Evolutionary conservation across 2,797 vertebrate species (phyloP), one percentile per base, ranked within the genome.

Genomic region (Falco biarmicus): DNA sequence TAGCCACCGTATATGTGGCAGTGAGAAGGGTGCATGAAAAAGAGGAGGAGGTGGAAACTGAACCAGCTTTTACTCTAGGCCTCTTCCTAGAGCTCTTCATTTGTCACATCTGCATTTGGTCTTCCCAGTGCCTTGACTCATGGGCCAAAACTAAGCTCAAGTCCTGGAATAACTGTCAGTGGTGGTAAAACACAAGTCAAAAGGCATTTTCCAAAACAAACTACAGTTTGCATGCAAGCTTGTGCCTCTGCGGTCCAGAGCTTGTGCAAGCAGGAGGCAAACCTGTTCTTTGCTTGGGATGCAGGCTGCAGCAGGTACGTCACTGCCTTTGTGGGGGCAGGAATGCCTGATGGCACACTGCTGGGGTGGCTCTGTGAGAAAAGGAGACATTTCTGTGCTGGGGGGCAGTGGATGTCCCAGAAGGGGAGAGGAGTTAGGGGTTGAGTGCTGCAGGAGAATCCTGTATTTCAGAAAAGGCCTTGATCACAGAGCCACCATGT

Each of bases 391-490:
- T 90, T 70, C 66, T 84, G 37, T 2, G 0, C 48, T 57, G 47
- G 17, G 21, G 22, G 14, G 16, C n/a, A 14, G 10, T 39, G 43
- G 28, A 6, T 74, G 41, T 77, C 59, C 25, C 77, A 53, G 45
- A 64, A 90, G 5, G 17, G 29, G 15, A 79, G 32, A 76, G 11
- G 17, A 22, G 19, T 60, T 82, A 59, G 77, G 45, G 19, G 11
- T 7, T 0, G 7, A 89, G n/a, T 43, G 39, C 63, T 89, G 81
- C 70, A 96, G 50, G 87, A 87, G 61, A 24, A 31, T 90, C 64
- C 32, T 61, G 25, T 81, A 31, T 94, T 92, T 94, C 64, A 71
- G 81, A 75, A 51, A 54, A 90, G 34, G 21, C 53, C 75, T 74
- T 73, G 15, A 64, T 92, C 78, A 47, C 57, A 77, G 84, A 87